Percentiles rank a stretch among this genome's conserved stretches.
Conservation (phyloP, 2,113 vertebrate genomes). For the Nibea coibor region DNA sequence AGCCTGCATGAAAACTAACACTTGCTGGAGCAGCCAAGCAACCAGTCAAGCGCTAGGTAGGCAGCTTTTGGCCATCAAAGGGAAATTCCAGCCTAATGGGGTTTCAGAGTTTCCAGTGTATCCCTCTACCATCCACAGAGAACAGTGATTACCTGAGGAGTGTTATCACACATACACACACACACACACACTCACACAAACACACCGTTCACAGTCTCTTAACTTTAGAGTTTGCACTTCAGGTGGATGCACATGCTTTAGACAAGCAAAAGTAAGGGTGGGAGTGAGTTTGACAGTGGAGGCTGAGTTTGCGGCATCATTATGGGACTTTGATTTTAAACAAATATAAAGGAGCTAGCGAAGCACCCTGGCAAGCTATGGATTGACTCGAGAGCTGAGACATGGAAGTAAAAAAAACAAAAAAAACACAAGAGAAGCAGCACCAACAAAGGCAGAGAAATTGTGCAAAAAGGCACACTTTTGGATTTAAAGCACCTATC, state of each 20-base stretch:
- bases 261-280: constrained; percentile 30
- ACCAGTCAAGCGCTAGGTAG: constrained; percentile 63
- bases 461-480: constrained; percentile 81
- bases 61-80: constrained; percentile 70
- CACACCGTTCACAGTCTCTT: constrained; percentile 55
- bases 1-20: constrained; percentile 78
- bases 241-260: constrained; percentile 52
- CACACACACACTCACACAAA: constrained; percentile 11
- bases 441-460: constrained; percentile 74
- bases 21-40: constrained; percentile 72
- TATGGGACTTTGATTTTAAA: constrained; percentile 56
- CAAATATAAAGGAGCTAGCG: constrained; percentile 56
- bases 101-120: constrained; percentile 74
- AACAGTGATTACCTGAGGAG: constrained; percentile 70
- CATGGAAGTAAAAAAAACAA: constrained; percentile 56
- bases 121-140: constrained; percentile 55
- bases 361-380: constrained; percentile 51
- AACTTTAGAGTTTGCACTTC: constrained; percentile 54
- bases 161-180: constrained; percentile 40
- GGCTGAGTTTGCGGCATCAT: constrained; percentile 55
- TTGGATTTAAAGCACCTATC: constrained; percentile 88
- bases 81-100: constrained; percentile 78
- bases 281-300: constrained; percentile 42
- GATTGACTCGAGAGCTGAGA: constrained; percentile 60
- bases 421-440: constrained; percentile 48